A percentile compares a stretch with the other conserved stretches of the same genome.
Conservation (phyloP, 2,797 vertebrate genomes). For the Luscinia luscinia region DNA sequence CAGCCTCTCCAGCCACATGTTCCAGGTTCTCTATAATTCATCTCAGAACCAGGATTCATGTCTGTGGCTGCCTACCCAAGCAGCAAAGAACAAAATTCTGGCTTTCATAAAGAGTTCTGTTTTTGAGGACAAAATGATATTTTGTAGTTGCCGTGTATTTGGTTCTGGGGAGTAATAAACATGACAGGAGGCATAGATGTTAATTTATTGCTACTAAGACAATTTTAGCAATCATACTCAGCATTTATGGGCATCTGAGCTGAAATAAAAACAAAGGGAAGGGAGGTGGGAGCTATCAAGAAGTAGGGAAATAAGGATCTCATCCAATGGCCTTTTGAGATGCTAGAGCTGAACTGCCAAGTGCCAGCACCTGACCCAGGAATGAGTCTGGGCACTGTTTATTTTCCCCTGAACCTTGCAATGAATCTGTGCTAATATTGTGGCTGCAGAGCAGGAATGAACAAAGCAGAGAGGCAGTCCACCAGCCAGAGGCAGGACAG, state of each 20-base stretch:
- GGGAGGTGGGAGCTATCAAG: background rate
- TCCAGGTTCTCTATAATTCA: background rate
- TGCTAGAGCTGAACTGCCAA: background rate
- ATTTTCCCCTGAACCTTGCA: background rate
- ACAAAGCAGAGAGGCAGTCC: background rate
- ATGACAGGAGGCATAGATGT: background rate
- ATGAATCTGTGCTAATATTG: background rate
- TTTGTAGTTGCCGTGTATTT: background rate
- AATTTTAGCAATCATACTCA: background rate
- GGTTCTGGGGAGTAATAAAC: background rate
- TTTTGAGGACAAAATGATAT: background rate
- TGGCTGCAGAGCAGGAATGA: background rate
- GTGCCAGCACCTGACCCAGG: background rate
- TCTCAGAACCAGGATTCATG: background rate
- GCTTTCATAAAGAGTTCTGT: background rate
- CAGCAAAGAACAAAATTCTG: background rate
- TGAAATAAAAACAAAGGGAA: background rate
- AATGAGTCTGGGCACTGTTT: background rate
- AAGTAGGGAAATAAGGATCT: background rate
- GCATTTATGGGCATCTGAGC: background rate
- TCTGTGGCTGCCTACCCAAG: background rate
- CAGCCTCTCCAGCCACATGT: background rate
- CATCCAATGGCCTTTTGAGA: background rate
- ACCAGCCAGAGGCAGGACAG: background rate
- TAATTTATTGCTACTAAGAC: background rate